Percentiles rank a stretch among this genome's conserved stretches.
Conservation (phyloP, 2,113 vertebrate species). For the Elaphurus davidianus region DNA sequence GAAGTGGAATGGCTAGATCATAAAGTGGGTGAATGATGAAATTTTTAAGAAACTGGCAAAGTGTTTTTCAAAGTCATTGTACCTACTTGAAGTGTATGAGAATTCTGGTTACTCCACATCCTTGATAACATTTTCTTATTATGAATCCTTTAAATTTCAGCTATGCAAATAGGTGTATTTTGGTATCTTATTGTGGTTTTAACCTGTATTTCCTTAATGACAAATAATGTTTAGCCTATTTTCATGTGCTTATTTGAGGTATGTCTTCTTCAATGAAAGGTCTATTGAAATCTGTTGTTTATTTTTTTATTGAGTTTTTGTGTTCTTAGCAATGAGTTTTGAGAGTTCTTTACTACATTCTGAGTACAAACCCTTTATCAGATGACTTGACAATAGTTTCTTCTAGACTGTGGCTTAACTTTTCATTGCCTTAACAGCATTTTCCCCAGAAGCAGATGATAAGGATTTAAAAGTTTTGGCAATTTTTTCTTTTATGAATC, state of each 20-base stretch:
- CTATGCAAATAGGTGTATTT: background rate
- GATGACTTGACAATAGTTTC: background rate
- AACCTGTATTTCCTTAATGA: background rate
- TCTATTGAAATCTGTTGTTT: background rate
- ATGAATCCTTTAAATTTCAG: background rate
- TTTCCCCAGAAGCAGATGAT: background rate
- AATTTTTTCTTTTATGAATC: background rate
- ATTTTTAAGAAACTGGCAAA: background rate
- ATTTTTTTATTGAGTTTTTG: background rate
- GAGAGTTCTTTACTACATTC: background rate
- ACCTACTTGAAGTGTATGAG: background rate
- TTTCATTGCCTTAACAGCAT: background rate
- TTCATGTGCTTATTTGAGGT: background rate
- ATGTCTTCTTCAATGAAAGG: background rate
- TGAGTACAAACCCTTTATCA: background rate
- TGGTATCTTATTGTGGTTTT: background rate
- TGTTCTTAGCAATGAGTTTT: background rate
- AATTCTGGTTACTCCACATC: background rate
- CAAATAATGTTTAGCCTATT: background rate
- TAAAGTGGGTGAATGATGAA: background rate
- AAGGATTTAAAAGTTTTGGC: background rate
- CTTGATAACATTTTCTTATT: background rate
- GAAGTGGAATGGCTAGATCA: background rate
- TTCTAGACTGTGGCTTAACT: background rate
- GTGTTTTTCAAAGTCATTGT: background rate